phyloP scores from a whole-genome alignment of 2,797 vertebrate species.

The Acipenser transmontanus region DNA sequence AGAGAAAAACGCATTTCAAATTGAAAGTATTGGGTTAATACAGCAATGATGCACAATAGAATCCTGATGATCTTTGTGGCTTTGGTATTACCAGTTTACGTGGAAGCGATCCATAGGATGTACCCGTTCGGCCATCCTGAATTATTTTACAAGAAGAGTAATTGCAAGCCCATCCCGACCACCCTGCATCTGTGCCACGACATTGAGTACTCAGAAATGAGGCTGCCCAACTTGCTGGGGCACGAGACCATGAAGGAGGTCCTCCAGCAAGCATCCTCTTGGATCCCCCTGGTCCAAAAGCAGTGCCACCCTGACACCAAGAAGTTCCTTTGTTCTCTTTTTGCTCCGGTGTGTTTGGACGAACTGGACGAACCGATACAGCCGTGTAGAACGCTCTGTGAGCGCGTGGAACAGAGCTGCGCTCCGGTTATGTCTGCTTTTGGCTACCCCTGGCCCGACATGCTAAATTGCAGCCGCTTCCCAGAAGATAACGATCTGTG shows the following conservation, averaged over 20 bases:
- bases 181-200: conserved; percentile 83
- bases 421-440: conserved; percentile 94
- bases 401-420: conserved; percentile 82
- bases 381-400: conserved; percentile 89
- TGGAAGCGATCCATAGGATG: conserved; percentile 68
- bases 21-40: background rate
- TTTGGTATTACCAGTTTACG: conserved; percentile 47
- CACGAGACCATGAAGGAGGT: conserved; percentile 94
- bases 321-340: conserved; percentile 95
- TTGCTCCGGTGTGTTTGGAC: conserved; percentile 89
- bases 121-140: conserved; percentile 83
- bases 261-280: conserved; percentile 89
- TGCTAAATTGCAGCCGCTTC: conserved; percentile 88
- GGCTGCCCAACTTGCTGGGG: conserved; percentile 91
- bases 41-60: conserved; percentile 37
- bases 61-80: conserved; percentile 49
- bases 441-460: conserved; percentile 94
- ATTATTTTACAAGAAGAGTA: conserved; percentile 79
- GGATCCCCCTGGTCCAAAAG: conserved; percentile 94
- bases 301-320: conserved; percentile 91
- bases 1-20: background rate
- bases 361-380: conserved; percentile 90
- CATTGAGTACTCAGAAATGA: conserved; percentile 92
- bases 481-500: conserved; percentile 91
- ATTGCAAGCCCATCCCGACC: conserved; percentile 86